A percentile compares a stretch with the other conserved stretches of the same genome.
Evolutionary conservation across 92 coral and sea anemone genomes (phyloP).

Genomic region (Epizoanthus ramosus): DNA sequence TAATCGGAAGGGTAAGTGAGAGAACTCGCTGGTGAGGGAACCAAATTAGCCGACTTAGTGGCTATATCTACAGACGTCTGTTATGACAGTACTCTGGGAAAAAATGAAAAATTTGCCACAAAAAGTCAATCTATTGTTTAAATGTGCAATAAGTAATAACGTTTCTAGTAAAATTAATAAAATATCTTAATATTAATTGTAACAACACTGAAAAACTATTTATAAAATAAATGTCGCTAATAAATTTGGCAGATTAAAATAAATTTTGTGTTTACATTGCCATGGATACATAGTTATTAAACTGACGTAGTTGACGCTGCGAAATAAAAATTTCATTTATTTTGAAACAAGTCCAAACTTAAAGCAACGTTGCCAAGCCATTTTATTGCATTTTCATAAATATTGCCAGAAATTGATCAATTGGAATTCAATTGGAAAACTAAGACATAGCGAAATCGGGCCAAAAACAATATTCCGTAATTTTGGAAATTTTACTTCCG

Average conservation of each 20-base stretch:
- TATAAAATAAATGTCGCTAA: neutral
- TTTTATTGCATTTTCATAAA: no score
- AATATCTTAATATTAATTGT: no score
- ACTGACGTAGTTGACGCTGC: neutral
- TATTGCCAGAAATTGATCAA: no score
- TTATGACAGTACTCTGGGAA: slow-evolving; percentile 20
- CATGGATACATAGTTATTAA: neutral
- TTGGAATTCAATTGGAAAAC: no score
- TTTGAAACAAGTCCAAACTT: no score
- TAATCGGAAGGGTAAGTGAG: neutral
- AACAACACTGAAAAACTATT: neutral
- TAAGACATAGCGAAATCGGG: no score
- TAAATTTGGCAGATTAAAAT: neutral
- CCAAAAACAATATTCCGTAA: no score
- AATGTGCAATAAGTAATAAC: neutral
- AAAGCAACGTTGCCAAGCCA: no score
- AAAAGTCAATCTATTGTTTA: slow-evolving; percentile 13
- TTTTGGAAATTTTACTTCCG: no score
- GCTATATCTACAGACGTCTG: neutral
- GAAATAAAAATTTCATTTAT: no score
- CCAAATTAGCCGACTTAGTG: slow-evolving; percentile 31
- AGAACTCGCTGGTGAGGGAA: slow-evolving; percentile 8
- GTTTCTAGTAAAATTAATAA: no score
- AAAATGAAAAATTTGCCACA: slow-evolving; percentile 11
- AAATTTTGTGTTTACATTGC: neutral